Conservation (phyloP, 2,888 invertebrate genomes). For the Sisyra nigra region DNA sequence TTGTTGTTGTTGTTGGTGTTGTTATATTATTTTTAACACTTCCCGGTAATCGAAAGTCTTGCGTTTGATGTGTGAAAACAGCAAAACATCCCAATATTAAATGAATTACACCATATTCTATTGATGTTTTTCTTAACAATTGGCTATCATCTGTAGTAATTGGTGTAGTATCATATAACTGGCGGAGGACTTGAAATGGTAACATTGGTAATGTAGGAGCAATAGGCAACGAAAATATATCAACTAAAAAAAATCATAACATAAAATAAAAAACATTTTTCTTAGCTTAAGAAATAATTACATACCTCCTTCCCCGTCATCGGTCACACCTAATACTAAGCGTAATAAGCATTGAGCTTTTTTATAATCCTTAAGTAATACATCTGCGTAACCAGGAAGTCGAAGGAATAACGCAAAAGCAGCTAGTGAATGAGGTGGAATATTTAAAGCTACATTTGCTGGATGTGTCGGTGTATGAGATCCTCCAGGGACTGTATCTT, state of each 20-base stretch:
- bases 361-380: slow-evolving; percentile 66
- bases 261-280: not conserved
- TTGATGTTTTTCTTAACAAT: slow-evolving; percentile 56
- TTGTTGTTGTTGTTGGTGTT: slow-evolving; percentile 21
- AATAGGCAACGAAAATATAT: slow-evolving; percentile 52
- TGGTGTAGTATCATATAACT: slow-evolving; percentile 60
- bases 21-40: slow-evolving; percentile 9
- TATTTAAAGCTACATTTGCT: slow-evolving; percentile 37
- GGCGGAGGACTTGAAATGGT: slow-evolving; percentile 64
- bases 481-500: slow-evolving; percentile 29
- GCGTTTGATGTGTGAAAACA: slow-evolving; percentile 71
- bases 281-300: not conserved
- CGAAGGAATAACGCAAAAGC: slow-evolving; percentile 81
- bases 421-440: slow-evolving; percentile 80
- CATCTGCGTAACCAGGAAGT: slow-evolving; percentile 81
- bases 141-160: slow-evolving; percentile 57
- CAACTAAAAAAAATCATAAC: slow-evolving; percentile 28
- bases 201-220: slow-evolving; percentile 52
- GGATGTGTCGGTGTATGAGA: slow-evolving; percentile 29
- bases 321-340: slow-evolving; percentile 76
- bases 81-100: slow-evolving; percentile 76
- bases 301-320: slow-evolving; percentile 76
- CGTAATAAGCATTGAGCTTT: slow-evolving; percentile 75
- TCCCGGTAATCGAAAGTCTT: slow-evolving; percentile 19
- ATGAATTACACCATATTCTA: slow-evolving; percentile 72